Percentiles rank a stretch among this genome's conserved stretches.
Evolutionary conservation across 2,797 vertebrate species (phyloP).

Genomic region (Malacoraja senta): DNA sequence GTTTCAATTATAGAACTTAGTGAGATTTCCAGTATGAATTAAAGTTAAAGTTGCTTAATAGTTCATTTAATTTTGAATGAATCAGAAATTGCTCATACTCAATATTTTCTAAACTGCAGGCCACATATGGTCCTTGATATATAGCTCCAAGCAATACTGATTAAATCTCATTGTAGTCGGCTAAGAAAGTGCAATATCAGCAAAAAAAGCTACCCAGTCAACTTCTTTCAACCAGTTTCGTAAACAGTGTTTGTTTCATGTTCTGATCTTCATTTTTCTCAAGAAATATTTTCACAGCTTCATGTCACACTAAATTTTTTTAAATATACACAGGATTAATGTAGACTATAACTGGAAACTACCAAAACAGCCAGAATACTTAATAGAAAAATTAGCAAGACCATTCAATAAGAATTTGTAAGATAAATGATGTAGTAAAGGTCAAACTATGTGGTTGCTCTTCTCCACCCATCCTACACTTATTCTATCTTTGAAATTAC

Average conservation of each 20-base stretch:
- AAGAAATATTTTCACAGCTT: neutral
- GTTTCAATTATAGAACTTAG: neutral
- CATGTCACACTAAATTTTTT: neutral
- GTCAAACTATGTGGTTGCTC: neutral
- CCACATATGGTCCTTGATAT: neutral
- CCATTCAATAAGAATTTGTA: neutral
- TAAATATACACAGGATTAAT: neutral
- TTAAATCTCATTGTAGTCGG: neutral
- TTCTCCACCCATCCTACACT: neutral
- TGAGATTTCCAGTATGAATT: neutral
- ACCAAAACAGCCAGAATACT: neutral
- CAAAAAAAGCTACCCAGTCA: neutral
- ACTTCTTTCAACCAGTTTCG: neutral
- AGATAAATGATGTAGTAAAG: neutral
- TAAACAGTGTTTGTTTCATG: neutral
- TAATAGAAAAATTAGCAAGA: too few relatives aligned
- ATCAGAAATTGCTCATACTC: neutral
- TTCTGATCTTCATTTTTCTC: neutral
- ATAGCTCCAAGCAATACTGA: neutral
- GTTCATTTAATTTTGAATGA: constrained; percentile 5
- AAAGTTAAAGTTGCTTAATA: neutral
- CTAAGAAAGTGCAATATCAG: neutral
- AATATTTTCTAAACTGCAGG: neutral
- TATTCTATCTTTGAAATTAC: too few relatives aligned
- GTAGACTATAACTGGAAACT: neutral